These are phyloP conservation scores for Sitobion miscanthi DNA, from an alignment of 1,140 invertebrate species.

Conservation along the genomic window DNA sequence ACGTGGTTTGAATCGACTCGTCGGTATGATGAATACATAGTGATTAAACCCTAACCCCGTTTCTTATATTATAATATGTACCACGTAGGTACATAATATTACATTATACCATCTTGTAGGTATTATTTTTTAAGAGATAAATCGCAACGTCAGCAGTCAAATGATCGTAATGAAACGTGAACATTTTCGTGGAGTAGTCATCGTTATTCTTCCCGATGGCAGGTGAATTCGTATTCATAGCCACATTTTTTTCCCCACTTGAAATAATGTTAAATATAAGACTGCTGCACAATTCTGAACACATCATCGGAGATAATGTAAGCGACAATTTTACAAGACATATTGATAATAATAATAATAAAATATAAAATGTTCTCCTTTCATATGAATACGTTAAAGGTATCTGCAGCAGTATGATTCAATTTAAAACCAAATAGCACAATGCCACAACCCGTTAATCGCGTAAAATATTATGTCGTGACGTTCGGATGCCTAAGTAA, in stretches of 20 bases:
- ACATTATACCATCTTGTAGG: background rate
- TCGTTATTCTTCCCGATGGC: background rate
- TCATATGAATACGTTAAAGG: background rate
- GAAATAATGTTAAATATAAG: background rate
- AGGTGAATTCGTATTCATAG: background rate
- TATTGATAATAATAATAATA: background rate
- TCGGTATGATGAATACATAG: background rate
- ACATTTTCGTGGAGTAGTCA: background rate
- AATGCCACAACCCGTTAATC: background rate
- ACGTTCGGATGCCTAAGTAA: background rate
- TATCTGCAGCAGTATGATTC: background rate
- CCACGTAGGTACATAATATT: no score
- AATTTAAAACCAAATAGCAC: background rate
- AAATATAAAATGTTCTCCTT: background rate
- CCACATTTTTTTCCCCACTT: background rate
- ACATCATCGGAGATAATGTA: background rate
- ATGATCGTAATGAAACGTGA: slow-evolving; percentile 18
- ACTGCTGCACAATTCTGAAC: background rate
- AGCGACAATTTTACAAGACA: background rate
- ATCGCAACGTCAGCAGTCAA: background rate
- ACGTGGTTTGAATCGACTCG: background rate
- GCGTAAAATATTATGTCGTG: background rate
- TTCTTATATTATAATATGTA: background rate
- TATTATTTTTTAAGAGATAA: background rate
- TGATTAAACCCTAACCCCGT: background rate